Base-by-base conservation (phyloP, 2,797 vertebrate species). In the Chanos chanos region DNA sequence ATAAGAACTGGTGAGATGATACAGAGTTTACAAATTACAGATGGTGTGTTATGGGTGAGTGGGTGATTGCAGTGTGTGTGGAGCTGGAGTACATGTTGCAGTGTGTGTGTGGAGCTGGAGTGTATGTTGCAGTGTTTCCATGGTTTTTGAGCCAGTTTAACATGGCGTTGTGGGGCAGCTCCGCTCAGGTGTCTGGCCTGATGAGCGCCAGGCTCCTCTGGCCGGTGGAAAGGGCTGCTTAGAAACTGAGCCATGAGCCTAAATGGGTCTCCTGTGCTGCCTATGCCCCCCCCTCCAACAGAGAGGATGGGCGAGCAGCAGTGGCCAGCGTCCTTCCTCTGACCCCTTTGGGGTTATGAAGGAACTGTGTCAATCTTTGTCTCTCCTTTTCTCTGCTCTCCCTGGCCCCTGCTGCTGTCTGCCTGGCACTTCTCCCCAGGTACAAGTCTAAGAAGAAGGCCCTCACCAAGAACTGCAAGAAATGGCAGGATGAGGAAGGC, bases 391-490 rank as follows among this genome's bases (percentile, higher is more conserved):
- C n/a, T n/a, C n/a, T n/a, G n/a, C n/a, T n/a, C n/a, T n/a, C n/a
- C n/a, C n/a, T n/a, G n/a, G n/a, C n/a, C n/a, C n/a, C n/a, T n/a
- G n/a, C n/a, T n/a, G n/a, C n/a, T n/a, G n/a, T n/a, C n/a, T 36
- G 25, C 37, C 21, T 24, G n/a, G 34, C 37, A 16, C 34, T 22
- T n/a, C 63, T 78, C 83, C 61, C 81, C 91, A 99, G 97, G 97
- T 96, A 96, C 86, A 98, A 98, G 70, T 98, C 96, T 71, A 99
- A 99, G 89, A 99, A 98, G 94, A 99, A 99, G 95, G 96, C 95
- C 27, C 99, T 96, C 85, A 98, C 95, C 37, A 99, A 98, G 8
- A 99, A 98, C 83, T 96, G 94, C 83, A 99, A 99, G 90, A 98
- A 96, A 64, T 98, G 95, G 95, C 95, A 99, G 83, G 95, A 99